These are phyloP conservation scores for Andrena bucephala DNA, from an alignment of 2,888 invertebrate species.

Conservation along the genomic window DNA sequence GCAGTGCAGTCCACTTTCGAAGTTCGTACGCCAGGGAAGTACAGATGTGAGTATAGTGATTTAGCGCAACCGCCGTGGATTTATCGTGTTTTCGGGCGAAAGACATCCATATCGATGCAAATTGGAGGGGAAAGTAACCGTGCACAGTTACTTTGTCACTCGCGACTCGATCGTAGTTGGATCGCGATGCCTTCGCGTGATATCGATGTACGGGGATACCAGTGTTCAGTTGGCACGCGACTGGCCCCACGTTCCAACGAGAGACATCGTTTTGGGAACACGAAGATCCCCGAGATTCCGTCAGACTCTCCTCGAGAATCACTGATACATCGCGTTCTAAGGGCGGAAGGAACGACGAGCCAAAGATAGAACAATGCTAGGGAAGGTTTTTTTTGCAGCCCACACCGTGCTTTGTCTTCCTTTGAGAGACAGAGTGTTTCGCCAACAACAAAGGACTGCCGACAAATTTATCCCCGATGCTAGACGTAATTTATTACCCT, in stretches of 20 bases:
- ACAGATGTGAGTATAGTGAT: too few relatives aligned
- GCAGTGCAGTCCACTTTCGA: too few relatives aligned
- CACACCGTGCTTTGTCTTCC: background rate
- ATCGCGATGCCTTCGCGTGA: slow-evolving; percentile 33
- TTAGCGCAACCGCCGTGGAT: too few relatives aligned
- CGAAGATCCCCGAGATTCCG: slow-evolving; percentile 6
- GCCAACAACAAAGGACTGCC: background rate
- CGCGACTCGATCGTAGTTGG: slow-evolving; percentile 1
- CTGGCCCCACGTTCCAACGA: slow-evolving; percentile 20
- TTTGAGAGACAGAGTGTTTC: background rate
- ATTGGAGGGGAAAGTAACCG: slow-evolving; percentile 2
- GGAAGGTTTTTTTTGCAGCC: background rate
- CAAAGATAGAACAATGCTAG: background rate
- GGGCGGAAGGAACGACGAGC: background rate
- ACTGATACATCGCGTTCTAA: background rate
- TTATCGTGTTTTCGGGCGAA: too few relatives aligned
- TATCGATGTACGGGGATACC: slow-evolving; percentile 11
- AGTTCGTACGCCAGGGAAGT: too few relatives aligned
- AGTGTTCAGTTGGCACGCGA: slow-evolving; percentile 40
- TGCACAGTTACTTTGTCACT: slow-evolving; percentile 11
- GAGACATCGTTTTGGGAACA: slow-evolving; percentile 18
- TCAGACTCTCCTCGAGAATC: background rate
- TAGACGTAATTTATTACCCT: background rate
- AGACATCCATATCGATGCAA: background rate
- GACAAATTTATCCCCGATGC: background rate